These are phyloP conservation scores for Scolopax mira DNA, from an alignment of 2,113 vertebrate species.

Conservation along the genomic window DNA sequence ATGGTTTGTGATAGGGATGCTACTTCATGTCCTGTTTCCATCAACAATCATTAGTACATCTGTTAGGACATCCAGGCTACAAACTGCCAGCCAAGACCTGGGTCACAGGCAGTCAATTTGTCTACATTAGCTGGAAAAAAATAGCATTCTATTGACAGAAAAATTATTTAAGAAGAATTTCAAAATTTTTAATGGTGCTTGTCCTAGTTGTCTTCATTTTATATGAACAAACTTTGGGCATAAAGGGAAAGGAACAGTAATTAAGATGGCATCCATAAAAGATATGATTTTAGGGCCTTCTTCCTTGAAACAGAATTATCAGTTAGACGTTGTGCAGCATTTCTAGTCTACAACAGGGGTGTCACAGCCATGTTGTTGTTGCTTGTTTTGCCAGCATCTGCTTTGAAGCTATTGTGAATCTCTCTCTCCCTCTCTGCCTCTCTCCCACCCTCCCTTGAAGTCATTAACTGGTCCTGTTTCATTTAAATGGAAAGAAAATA, in stretches of 20 bases:
- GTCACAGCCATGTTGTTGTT: not conserved
- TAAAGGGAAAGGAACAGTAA: not conserved
- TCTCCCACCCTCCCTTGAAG: not conserved
- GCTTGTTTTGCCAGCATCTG: not conserved
- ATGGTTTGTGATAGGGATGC: conserved; percentile 1
- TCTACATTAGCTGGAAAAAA: not conserved
- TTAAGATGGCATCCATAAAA: not conserved
- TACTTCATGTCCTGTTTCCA: conserved; percentile 16
- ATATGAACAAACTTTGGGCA: not conserved
- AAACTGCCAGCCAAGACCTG: not conserved
- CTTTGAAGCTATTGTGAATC: not conserved
- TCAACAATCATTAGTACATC: not conserved
- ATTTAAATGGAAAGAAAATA: not conserved
- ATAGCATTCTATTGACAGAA: not conserved
- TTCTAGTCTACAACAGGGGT: not conserved
- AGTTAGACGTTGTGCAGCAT: not conserved
- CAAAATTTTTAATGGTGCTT: not conserved
- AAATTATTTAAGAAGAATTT: not conserved
- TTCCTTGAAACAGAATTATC: not conserved
- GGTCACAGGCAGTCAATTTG: not conserved
- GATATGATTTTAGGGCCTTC: not conserved
- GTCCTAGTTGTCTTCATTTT: not conserved
- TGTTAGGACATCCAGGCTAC: not conserved
- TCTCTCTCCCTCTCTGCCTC: not conserved
- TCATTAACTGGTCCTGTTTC: not conserved